These are phyloP conservation scores for Chelonus insularis DNA, from an alignment of 1,140 invertebrate species.

Conservation along the genomic window DNA sequence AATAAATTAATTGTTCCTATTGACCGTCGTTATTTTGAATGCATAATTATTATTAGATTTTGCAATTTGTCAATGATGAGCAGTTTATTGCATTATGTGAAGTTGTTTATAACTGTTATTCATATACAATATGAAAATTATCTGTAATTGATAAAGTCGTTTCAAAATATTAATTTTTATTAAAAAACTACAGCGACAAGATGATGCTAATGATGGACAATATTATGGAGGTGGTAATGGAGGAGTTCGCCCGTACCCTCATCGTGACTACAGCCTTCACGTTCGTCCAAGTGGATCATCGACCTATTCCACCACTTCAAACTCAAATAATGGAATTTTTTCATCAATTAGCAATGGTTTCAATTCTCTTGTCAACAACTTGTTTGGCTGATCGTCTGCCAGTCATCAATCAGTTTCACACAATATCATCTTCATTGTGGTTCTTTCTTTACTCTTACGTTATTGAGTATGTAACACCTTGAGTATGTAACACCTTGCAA, in stretches of 20 bases:
- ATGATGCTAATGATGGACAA: slow-evolving; percentile 23
- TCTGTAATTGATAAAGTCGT: background rate
- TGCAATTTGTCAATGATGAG: too few species aligned
- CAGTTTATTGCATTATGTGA: too few species aligned
- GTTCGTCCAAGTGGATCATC: slow-evolving; percentile 42
- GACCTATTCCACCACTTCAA: slow-evolving; percentile 24
- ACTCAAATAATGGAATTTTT: slow-evolving; percentile 65
- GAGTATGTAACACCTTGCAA: too few species aligned
- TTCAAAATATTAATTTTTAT: background rate
- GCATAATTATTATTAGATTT: too few species aligned
- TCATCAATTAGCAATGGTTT: slow-evolving; percentile 76
- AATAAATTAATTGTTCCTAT: too few species aligned
- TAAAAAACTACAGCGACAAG: slow-evolving; percentile 42
- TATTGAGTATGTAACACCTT: slow-evolving; percentile 11
- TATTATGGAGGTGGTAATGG: slow-evolving; percentile 37
- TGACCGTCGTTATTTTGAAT: too few species aligned
- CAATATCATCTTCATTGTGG: slow-evolving; percentile 33
- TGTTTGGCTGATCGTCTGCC: slow-evolving; percentile 67
- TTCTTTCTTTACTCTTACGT: slow-evolving; percentile 35
- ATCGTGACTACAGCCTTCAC: slow-evolving; percentile 52
- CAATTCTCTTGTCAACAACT: slow-evolving; percentile 73
- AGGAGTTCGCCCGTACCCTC: slow-evolving; percentile 49
- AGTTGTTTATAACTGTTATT: too few species aligned
- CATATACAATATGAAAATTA: background rate
- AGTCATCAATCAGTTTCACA: slow-evolving; percentile 26